Evolutionary conservation across 2,888 invertebrate species (phyloP).

Genomic region (Agrotis ipsilon): DNA sequence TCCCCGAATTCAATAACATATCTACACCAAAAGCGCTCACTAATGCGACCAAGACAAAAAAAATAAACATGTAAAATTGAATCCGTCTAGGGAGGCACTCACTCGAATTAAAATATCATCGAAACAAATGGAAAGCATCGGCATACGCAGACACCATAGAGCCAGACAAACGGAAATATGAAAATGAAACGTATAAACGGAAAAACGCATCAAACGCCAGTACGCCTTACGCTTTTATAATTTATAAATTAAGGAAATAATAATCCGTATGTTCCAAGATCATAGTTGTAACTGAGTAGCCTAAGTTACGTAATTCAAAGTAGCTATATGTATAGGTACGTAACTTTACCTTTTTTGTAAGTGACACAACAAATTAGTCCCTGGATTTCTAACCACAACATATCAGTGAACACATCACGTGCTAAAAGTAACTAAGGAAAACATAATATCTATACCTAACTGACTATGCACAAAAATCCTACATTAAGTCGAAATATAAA

Average conservation of each 20-base stretch:
- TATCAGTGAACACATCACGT: not conserved
- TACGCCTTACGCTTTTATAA: slow-evolving; percentile 58
- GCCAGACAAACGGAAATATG: slow-evolving; percentile 90
- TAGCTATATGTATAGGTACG: too few species aligned
- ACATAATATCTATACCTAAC: too few species aligned
- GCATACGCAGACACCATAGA: slow-evolving; percentile 71
- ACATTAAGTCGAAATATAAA: slow-evolving; percentile 24
- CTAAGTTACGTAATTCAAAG: not conserved
- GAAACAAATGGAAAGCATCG: slow-evolving; percentile 73
- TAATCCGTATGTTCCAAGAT: too few species aligned
- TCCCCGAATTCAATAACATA: not conserved
- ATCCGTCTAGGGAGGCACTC: slow-evolving; percentile 76
- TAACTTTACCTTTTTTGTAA: not conserved
- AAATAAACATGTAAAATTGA: slow-evolving; percentile 30
- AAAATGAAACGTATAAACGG: slow-evolving; percentile 89
- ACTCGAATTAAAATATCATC: slow-evolving; percentile 81
- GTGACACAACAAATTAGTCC: not conserved
- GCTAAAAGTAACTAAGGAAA: not conserved
- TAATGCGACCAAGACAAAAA: slow-evolving; percentile 11
- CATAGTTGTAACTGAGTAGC: too few species aligned
- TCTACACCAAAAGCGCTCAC: not conserved
- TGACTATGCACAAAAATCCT: not conserved
- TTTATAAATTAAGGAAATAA: not conserved
- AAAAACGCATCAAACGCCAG: slow-evolving; percentile 88
- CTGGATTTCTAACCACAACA: not conserved